Evolutionary conservation across 1,140 invertebrate genomes (phyloP).

Genomic region (Cylas formicarius): DNA sequence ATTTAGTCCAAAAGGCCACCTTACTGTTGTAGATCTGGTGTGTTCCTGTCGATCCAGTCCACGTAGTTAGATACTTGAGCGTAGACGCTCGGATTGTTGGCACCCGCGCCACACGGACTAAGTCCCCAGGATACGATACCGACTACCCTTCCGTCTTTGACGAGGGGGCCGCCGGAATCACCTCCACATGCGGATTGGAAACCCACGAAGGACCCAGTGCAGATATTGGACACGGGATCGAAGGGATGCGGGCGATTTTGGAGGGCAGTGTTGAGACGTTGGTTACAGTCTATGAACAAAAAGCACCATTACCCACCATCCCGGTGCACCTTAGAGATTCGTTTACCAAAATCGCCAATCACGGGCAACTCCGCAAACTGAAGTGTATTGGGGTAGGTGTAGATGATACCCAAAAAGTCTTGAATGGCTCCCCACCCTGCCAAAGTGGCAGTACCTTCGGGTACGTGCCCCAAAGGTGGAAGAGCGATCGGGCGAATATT

Average conservation of each 20-base stretch:
- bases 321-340: too few relatives aligned
- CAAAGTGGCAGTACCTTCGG: slow-evolving; percentile 31
- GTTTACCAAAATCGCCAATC: slow-evolving; percentile 2
- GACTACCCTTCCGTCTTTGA: slow-evolving; percentile 45
- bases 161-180: slow-evolving; percentile 22
- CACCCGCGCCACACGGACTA: slow-evolving; percentile 58
- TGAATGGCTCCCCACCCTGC: slow-evolving; percentile 44
- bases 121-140: slow-evolving; percentile 74
- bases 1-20: too few relatives aligned
- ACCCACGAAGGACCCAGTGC: slow-evolving; percentile 7
- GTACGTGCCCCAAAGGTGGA: slow-evolving; percentile 37
- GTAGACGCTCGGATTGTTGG: slow-evolving; percentile 61
- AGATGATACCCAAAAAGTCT: too few relatives aligned
- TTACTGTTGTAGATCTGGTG: too few relatives aligned
- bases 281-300: slow-evolving; percentile 7
- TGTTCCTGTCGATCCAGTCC: slow-evolving; percentile 16
- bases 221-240: slow-evolving; percentile 6
- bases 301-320: too few relatives aligned
- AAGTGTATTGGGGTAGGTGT: slow-evolving; percentile 34
- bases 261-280: neutral
- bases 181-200: slow-evolving; percentile 13
- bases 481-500: slow-evolving; percentile 47
- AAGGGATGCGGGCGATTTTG: slow-evolving; percentile 37
- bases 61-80: slow-evolving; percentile 50
- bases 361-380: slow-evolving; percentile 12